These are phyloP conservation scores for Solenopsis invicta DNA, from an alignment of 1,140 invertebrate genomes.

Conservation along the genomic window DNA sequence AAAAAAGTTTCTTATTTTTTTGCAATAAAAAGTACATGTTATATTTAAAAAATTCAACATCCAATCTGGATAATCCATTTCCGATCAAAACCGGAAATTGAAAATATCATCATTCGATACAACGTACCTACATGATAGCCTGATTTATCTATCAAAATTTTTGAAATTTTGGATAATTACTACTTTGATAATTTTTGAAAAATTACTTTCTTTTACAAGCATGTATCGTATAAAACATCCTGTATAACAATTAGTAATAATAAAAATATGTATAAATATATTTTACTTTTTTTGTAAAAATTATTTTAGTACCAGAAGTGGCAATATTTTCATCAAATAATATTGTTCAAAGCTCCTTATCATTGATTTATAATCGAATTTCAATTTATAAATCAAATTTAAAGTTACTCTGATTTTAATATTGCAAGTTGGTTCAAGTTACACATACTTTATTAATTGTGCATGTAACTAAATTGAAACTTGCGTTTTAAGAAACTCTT, in stretches of 20 bases:
- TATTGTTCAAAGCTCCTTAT: conserved; percentile 61
- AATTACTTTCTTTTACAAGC: too few relatives aligned
- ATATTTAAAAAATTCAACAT: too few relatives aligned
- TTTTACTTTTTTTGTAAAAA: neutral
- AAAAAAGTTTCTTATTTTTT: too few relatives aligned
- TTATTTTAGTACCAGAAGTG: neutral
- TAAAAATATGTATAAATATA: neutral
- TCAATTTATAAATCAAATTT: conserved; percentile 36
- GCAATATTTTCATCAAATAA: conserved; percentile 19
- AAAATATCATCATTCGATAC: too few relatives aligned
- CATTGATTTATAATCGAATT: conserved; percentile 31
- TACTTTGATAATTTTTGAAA: too few relatives aligned
- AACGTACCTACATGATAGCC: too few relatives aligned
- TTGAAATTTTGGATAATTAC: too few relatives aligned
- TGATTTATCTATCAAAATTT: too few relatives aligned
- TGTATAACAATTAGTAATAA: neutral
- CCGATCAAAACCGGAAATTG: too few relatives aligned
- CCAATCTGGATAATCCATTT: too few relatives aligned
- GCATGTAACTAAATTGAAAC: conserved; percentile 66
- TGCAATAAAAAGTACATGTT: too few relatives aligned
- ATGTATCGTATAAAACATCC: too few relatives aligned
- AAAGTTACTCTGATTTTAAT: conserved; percentile 57
- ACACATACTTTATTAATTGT: conserved; percentile 3
- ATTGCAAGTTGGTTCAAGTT: conserved; percentile 72
- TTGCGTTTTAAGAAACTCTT: conserved; percentile 64